These are phyloP conservation scores for Ceratina calcarata DNA, from an alignment of 1,140 invertebrate genomes.

Conservation along the genomic window DNA sequence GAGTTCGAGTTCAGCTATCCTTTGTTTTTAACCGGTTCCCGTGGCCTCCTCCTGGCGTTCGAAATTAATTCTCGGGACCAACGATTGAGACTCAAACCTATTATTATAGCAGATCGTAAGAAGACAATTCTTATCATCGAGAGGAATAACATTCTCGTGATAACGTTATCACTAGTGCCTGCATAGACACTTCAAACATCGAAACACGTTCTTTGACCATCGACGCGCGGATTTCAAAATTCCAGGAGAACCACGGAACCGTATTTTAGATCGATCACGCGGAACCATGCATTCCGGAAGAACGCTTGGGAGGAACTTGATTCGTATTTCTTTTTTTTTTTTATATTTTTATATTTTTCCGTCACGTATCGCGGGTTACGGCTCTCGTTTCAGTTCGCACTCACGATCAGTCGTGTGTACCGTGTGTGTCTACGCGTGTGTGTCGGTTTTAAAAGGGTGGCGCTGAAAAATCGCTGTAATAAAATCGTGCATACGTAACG, in stretches of 20 bases:
- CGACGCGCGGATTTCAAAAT: neutral
- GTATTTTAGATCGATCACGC: constrained; percentile 4
- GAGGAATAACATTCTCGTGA: too few relatives aligned
- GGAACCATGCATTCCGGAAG: constrained; percentile 16
- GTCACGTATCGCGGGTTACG: neutral
- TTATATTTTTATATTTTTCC: neutral
- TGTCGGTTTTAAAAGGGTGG: neutral
- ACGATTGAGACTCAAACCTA: too few relatives aligned
- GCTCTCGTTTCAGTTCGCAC: neutral
- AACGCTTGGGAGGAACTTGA: constrained; percentile 39
- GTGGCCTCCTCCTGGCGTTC: too few relatives aligned
- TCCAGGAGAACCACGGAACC: neutral
- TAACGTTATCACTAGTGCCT: too few relatives aligned
- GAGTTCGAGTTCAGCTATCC: constrained; percentile 1
- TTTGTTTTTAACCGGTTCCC: neutral
- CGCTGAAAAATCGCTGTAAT: constrained; percentile 25
- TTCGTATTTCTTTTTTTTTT: neutral
- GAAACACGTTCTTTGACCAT: neutral
- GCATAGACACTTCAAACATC: too few relatives aligned
- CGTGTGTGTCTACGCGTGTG: neutral
- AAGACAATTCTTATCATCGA: too few relatives aligned
- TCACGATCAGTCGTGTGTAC: neutral
- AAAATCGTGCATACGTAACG: constrained; percentile 36
- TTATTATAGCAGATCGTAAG: too few relatives aligned
- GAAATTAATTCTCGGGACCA: too few relatives aligned